Conservation (phyloP, 2,888 invertebrate species). For the Heliothis peltigera region DNA sequence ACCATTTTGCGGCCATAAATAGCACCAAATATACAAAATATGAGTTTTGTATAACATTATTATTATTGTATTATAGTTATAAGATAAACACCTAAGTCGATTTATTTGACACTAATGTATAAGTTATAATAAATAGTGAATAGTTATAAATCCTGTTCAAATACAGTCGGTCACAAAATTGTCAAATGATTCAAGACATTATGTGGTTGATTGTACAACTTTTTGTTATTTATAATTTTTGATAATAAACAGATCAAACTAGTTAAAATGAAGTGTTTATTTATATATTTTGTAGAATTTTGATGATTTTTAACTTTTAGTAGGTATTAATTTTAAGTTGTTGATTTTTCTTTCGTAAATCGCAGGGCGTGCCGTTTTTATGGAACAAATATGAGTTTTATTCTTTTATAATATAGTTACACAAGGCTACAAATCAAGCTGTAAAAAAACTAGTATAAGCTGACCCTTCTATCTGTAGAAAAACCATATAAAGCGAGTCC, state of each 20-base stretch:
- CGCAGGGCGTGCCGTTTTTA: slow-evolving; percentile 23
- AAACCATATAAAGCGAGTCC: too few species aligned
- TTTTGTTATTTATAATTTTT: slow-evolving; percentile 35
- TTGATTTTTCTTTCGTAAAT: slow-evolving; percentile 45
- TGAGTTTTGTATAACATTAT: slow-evolving; percentile 45
- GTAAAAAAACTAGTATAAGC: too few species aligned
- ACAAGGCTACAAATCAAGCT: too few species aligned
- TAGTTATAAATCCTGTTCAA: slow-evolving; percentile 21
- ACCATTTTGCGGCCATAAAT: slow-evolving; percentile 54
- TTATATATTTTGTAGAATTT: slow-evolving; percentile 61
- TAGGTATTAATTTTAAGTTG: slow-evolving; percentile 46
- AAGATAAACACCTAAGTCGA: slow-evolving; percentile 28
- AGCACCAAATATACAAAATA: slow-evolving; percentile 58
- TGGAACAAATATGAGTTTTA: neutral
- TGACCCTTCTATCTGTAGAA: too few species aligned
- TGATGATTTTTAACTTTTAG: slow-evolving; percentile 27
- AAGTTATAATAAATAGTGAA: slow-evolving; percentile 28
- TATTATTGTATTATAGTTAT: slow-evolving; percentile 45
- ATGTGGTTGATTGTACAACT: slow-evolving; percentile 12
- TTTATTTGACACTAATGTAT: slow-evolving; percentile 38
- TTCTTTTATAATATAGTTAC: neutral
- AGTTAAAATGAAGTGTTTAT: slow-evolving; percentile 51
- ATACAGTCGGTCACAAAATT: slow-evolving; percentile 15
- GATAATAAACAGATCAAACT: slow-evolving; percentile 53
- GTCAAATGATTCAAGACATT: neutral